A percentile compares a stretch with the other conserved stretches of the same genome.
These are phyloP conservation scores for Aramus guarauna DNA, from an alignment of 2,113 vertebrate species.

Conservation along the genomic window DNA sequence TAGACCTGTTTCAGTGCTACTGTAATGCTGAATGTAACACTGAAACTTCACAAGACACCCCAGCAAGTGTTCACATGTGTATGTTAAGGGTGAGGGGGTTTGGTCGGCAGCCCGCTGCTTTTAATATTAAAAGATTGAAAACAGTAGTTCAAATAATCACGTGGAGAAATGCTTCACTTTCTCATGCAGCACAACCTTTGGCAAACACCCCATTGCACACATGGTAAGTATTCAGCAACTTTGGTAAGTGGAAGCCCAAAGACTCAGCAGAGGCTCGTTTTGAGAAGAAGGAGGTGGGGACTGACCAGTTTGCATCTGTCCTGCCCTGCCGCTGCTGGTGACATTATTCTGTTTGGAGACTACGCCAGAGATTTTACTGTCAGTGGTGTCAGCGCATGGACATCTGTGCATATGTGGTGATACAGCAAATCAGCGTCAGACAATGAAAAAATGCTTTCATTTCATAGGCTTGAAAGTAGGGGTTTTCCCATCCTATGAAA, in stretches of 20 bases:
- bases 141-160: not conserved
- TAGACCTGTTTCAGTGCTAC: not conserved
- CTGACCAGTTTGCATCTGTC: not conserved
- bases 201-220: not conserved
- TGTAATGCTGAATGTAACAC: not conserved
- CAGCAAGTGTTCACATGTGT: accelerated
- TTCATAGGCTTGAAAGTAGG: not conserved
- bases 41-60: not conserved
- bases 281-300: not conserved
- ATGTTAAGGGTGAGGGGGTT: accelerated
- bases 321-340: not conserved
- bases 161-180: not conserved
- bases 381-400: accelerated
- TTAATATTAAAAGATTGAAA: not conserved
- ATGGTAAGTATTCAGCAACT: not conserved
- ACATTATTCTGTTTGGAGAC: not conserved
- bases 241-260: not conserved
- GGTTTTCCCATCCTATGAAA: not conserved
- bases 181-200: not conserved
- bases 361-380: not conserved
- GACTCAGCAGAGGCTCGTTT: not conserved
- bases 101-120: not conserved
- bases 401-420: too few species aligned
- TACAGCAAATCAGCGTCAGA: not conserved
- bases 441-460: not conserved